Base-by-base conservation (phyloP, 2,888 invertebrate species). In the Drosophila flavopinicola region DNA sequence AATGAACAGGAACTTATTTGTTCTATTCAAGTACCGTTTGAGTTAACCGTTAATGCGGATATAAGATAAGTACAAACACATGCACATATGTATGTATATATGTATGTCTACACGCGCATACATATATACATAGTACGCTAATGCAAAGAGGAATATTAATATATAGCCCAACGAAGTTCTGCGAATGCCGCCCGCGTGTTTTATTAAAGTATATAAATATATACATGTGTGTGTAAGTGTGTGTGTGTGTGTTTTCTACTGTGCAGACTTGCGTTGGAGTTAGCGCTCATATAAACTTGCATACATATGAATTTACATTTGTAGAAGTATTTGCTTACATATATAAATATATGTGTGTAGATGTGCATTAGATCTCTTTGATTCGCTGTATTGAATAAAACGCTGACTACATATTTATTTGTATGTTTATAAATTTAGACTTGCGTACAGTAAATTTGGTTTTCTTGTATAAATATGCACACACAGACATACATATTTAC, bases 121-220 rank as follows among this genome's bases (percentile, higher is more conserved):
- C 25, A 27, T 10, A 38, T 13, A n/a, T 33, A 17, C 35, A 13
- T 35, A 45, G 27, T 65, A 49, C 51, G 47, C 42, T 52, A 39
- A 52, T 57, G 27, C 27, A 44, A 45, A 25, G 1, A 33, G 24
- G n/a, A 23, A 17, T 13, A 13, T 11, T 15, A 51, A 23, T 24
- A 25, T 0, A 29, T 27, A 52, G 9, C 13, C 15, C 10, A 42
- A 32, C 4, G 15, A 37, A 41, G 15, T 39, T 45, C 35, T 47
- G 52, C 27, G 5, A 39, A 15, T 13, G 45, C 39, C 44, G 13
- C 15, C 51, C 48, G 52, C 66, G 58, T 66, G 66, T 5, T 56
- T 54, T 45, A 15, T 37, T 20, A 7, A 24, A 33, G 32, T 38
- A 13, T 4, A 17, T 42, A 44, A 29, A n/a, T 52, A 49, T 15